phyloP scores from a whole-genome alignment of 1,140 invertebrate species.

The Drosophila ficusphila region DNA sequence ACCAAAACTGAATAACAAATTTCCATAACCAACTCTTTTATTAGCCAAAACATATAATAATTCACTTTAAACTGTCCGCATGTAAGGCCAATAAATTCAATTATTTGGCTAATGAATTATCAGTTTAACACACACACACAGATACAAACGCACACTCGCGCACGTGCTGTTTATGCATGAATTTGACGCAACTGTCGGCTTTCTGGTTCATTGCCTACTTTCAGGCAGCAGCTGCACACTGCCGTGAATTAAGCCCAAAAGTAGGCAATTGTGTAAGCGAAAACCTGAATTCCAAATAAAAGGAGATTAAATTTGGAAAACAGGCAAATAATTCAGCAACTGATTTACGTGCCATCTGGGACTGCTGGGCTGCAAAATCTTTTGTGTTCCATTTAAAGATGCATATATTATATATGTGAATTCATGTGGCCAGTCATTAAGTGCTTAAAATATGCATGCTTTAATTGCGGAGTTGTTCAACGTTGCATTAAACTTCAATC shows the following conservation, averaged over 20 bases:
- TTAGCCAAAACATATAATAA: neutral
- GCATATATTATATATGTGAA: neutral
- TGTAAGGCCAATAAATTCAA: neutral
- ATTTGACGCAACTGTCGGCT: constrained; percentile 1
- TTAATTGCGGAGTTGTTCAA: constrained; percentile 24
- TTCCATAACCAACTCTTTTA: neutral
- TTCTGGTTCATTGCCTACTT: constrained; percentile 51
- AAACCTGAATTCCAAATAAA: constrained; percentile 44
- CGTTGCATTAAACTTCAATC: constrained; percentile 25
- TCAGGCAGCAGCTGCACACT: constrained; percentile 20
- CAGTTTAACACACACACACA: neutral
- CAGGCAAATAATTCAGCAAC: constrained; percentile 11
- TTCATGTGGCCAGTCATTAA: constrained; percentile 50
- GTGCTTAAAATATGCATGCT: constrained; percentile 55
- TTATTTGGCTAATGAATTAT: neutral
- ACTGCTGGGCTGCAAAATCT: constrained; percentile 14
- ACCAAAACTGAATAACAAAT: too few relatives aligned
- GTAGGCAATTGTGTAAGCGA: constrained; percentile 30
- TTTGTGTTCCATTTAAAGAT: neutral
- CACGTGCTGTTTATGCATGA: neutral
- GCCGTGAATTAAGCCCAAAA: constrained; percentile 31
- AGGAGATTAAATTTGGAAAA: constrained; percentile 21
- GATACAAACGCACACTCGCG: neutral
- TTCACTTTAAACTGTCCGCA: neutral
- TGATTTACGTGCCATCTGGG: constrained; percentile 49